A percentile compares a stretch with the other conserved stretches of the same genome.
These are phyloP conservation scores for Sthenelais limicola DNA, from an alignment of 2,888 invertebrate genomes.

Conservation along the genomic window DNA sequence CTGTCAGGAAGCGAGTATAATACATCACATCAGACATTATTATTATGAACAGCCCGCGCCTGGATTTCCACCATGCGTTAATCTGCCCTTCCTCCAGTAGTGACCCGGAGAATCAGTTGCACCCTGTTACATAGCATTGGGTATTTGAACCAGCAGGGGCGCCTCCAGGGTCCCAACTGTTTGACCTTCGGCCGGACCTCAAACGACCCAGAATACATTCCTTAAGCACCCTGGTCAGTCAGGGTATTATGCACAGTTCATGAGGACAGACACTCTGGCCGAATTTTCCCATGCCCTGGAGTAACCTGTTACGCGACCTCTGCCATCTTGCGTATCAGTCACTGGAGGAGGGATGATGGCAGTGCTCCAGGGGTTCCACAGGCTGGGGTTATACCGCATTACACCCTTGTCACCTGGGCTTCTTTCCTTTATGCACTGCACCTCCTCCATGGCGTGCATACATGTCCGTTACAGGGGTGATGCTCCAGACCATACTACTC, in stretches of 20 bases:
- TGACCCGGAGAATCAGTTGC: no score
- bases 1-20: no score
- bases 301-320: constrained; percentile 34
- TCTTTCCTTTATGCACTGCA: not conserved
- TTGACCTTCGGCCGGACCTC: constrained; percentile 9
- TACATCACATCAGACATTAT: no score
- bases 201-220: constrained; percentile 19
- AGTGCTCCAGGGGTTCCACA: no score
- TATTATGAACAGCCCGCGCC: no score
- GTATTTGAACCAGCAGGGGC: constrained; percentile 9
- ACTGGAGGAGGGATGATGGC: not conserved
- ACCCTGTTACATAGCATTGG: constrained; percentile 35
- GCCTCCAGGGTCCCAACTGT: constrained; percentile 17
- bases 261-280: constrained; percentile 26
- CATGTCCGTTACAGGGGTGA: constrained; percentile 6
- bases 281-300: constrained; percentile 29
- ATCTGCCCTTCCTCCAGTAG: no score
- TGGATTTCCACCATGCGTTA: no score
- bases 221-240: constrained; percentile 17
- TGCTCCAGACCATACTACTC: no score
- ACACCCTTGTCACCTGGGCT: not conserved
- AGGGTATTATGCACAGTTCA: constrained; percentile 24
- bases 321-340: constrained; percentile 30
- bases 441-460: not conserved
- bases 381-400: no score